Evolutionary conservation across 2,797 vertebrate species (phyloP), one percentile per base, ranked within the genome.

Genomic region (Otolemur crassicaudatus): DNA sequence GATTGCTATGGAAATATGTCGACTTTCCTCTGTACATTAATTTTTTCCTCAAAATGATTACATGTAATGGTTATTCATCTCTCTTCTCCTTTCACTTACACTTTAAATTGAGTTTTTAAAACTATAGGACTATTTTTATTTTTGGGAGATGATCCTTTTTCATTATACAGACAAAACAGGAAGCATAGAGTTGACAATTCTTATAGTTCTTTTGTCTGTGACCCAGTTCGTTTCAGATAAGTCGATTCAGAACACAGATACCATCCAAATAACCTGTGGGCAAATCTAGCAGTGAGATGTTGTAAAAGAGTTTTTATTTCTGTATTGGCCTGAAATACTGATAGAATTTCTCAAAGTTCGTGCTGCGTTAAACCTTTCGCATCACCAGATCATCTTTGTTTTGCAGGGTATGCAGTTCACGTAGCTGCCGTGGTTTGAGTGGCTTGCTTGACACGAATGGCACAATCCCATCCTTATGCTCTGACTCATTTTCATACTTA

Each of bases 401-500:
- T 77, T 58, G 19, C 2, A 86, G 40, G 27, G 16, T 25, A 16
- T n/a, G 4, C 13, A 69, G 22, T 46, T 91, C 82, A 93, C 7
- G 5, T 34, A 79, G 16, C 61, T 60, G 65, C 19, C 91, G 2
- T 40, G 25, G 13, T 75, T 60, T 37, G 19, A 90, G 65, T 56
- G 13, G 13, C 34, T 95, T 82, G 49, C 37, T 87, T 75, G 31
- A 91, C 58, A 72, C 91, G 95, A 91, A 53, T 53, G 27, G 19
- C 14, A 76, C 83, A 96, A 80, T 87, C 29, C 56, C 23, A 80
- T 86, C 79, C 27, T 84, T 95, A 65, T 2, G 1, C 40, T 96
- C 34, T 96, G 83, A 88, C 46, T 93, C 82, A 90, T 72, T 81
- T 95, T 90, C 69, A 46, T 86, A 53, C 27, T 88, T 88, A 92